phyloP scores from a whole-genome alignment of 2,888 invertebrate species.

The Smittia aterrima region DNA sequence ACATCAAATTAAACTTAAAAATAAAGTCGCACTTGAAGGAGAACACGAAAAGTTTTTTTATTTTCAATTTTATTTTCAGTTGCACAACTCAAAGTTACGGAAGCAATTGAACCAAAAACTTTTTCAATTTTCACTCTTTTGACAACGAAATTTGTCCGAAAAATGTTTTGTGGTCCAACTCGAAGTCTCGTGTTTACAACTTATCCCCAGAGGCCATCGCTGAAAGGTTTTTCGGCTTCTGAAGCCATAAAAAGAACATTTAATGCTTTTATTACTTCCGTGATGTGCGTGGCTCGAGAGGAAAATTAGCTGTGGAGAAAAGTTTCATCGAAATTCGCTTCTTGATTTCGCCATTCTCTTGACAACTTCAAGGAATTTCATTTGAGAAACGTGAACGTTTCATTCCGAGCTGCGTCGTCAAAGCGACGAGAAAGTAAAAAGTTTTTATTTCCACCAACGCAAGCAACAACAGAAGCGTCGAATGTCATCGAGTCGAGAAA shows the following conservation, averaged over 20 bases:
- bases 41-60: neutral
- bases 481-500: neutral
- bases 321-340: neutral
- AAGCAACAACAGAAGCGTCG: neutral
- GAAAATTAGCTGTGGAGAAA: neutral
- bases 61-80: neutral
- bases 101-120: constrained; percentile 2
- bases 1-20: neutral
- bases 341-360: neutral
- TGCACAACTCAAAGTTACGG: neutral
- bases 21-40: neutral
- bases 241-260: constrained; percentile 1
- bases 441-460: neutral
- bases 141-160: neutral
- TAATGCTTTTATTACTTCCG: constrained; percentile 3
- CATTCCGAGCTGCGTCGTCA: neutral
- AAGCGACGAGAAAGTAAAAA: neutral
- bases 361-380: neutral
- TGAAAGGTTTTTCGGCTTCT: neutral
- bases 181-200: neutral
- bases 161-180: neutral
- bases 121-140: neutral
- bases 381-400: neutral
- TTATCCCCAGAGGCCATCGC: neutral
- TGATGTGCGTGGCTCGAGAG: neutral